Evolutionary conservation across 2,888 invertebrate species (phyloP), one percentile per base, ranked within the genome.

Genomic region (Malacosoma neustria): DNA sequence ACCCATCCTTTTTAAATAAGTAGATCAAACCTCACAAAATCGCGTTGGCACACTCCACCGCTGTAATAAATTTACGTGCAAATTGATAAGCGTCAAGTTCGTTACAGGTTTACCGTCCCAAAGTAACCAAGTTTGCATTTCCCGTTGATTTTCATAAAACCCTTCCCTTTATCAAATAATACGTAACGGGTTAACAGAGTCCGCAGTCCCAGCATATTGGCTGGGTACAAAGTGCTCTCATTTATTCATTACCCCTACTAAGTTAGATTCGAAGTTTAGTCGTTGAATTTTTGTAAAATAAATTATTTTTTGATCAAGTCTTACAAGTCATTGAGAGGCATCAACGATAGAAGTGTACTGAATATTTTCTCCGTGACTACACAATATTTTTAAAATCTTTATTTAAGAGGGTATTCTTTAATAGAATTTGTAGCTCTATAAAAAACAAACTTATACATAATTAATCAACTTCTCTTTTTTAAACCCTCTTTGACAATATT

Each of bases 121-220:
- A 46, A 57, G 57, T 66, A 66, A 30, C 32, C 32, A 22, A 22
- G 22, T 22, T 22, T 64, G 46, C 56, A 45, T 54, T 55, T 51
- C 51, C 51, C 55, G 50, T 59, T 51, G 57, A 61, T 59, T 64
- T 66, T 63, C 55, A 53, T 59, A 61, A 61, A 64, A 54, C 60
- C 63, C 58, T 62, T 56, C 51, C 60, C 59, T 61, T 71, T 62
- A 70, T 71, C 63, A 52, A 68, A 70, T 69, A 64, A 66, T 47
- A 54, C 46, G 46, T 61, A 60, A 63, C 61, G 55, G 63, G 54
- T 52, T 63, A 62, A 60, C 51, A 42, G 55, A 56, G 49, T 57
- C 61, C 57, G 33, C 43, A 54, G 57, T 55, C 49, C 57, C 46
- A 47, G 38, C 40, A 42, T 38, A 46, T 48, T 53, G 51, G 51